These are phyloP conservation scores for Tigriopus japonicus DNA, from an alignment of 1,140 invertebrate genomes.

Conservation along the genomic window DNA sequence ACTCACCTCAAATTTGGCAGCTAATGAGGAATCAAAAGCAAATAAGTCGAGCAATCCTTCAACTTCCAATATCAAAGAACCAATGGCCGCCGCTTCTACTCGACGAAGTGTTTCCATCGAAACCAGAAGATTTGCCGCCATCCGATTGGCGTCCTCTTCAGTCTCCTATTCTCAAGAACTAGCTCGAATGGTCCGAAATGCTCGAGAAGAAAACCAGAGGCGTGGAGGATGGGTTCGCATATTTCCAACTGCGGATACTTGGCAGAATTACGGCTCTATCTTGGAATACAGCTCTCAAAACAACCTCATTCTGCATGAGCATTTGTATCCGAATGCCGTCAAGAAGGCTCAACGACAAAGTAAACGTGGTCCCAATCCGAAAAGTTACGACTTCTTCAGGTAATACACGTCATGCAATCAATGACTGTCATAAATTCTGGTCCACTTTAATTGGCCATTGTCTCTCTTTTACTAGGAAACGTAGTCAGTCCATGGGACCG, in stretches of 20 bases:
- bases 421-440: too few relatives aligned
- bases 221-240: constrained; percentile 76
- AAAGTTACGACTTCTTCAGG: too few relatives aligned
- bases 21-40: constrained; percentile 2
- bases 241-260: constrained; percentile 69
- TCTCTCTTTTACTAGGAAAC: neutral
- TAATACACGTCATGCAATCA: too few relatives aligned
- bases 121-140: constrained; percentile 14
- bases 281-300: constrained; percentile 40
- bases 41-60: neutral
- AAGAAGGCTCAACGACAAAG: neutral
- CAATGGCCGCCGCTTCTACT: neutral
- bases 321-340: constrained; percentile 41
- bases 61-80: too few relatives aligned
- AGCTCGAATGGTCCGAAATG: constrained; percentile 2
- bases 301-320: constrained; percentile 57
- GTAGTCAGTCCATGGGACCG: neutral
- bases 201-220: constrained; percentile 50
- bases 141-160: constrained; percentile 8
- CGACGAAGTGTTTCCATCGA: neutral
- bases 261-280: constrained; percentile 33
- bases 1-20: neutral
- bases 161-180: constrained; percentile 6
- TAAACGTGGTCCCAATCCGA: too few relatives aligned
- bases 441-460: too few relatives aligned